Evolutionary conservation across 1,140 invertebrate species (phyloP).

Genomic region (Paralvinella palmiformis): DNA sequence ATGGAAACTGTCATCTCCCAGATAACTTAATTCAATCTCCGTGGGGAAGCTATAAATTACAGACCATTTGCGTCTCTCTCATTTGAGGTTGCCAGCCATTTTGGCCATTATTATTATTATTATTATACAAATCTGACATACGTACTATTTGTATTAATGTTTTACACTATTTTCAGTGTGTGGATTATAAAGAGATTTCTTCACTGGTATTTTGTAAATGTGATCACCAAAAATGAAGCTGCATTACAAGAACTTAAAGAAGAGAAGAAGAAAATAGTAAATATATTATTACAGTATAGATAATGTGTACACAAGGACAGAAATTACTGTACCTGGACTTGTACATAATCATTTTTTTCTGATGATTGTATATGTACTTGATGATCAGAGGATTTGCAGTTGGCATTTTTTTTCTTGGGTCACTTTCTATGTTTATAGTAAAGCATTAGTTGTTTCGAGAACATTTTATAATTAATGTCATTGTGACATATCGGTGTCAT

Average conservation of each 20-base stretch:
- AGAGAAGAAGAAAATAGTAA: conserved; percentile 74
- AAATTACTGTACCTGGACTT: not conserved
- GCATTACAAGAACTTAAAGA: conserved; percentile 35
- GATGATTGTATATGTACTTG: conserved; percentile 3
- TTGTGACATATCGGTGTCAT: not conserved
- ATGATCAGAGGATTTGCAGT: not conserved
- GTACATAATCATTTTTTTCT: not conserved
- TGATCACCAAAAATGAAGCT: conserved; percentile 65
- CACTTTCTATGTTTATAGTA: not conserved
- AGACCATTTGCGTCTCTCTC: no score
- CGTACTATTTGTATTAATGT: not conserved
- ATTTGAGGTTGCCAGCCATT: no score
- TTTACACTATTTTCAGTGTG: conserved; percentile 58
- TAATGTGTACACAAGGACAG: not conserved
- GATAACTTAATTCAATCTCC: no score
- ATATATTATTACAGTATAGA: conserved; percentile 20
- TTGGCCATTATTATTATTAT: not conserved
- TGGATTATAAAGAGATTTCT: conserved; percentile 66
- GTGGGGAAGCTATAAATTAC: no score
- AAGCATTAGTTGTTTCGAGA: not conserved
- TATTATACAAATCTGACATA: not conserved
- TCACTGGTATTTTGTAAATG: conserved; percentile 76
- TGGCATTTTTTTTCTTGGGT: not conserved
- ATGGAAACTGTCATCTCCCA: no score
- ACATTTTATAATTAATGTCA: not conserved